phyloP scores from a whole-genome alignment of 2,888 invertebrate genomes.

The Chloroclysta siterata region DNA sequence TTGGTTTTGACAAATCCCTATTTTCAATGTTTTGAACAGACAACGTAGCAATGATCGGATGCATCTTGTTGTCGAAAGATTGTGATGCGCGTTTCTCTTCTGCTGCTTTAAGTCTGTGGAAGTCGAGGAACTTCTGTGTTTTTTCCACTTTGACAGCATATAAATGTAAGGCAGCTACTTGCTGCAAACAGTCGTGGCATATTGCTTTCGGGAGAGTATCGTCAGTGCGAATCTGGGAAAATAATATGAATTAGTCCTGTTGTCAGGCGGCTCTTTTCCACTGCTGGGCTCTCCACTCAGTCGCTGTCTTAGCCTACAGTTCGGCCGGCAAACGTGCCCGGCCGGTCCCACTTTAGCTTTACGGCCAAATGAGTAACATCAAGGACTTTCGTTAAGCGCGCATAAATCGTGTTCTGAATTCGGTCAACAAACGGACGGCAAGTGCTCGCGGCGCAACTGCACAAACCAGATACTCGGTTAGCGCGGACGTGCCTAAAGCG shows the following conservation, averaged over 20 bases:
- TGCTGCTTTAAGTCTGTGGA: conserved; percentile 65
- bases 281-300: neutral
- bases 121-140: conserved; percentile 77
- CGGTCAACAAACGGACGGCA: no score
- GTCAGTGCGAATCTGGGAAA: conserved; percentile 68
- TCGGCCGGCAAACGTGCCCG: no score
- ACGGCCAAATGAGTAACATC: no score
- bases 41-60: conserved; percentile 54
- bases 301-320: neutral
- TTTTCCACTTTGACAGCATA: conserved; percentile 77
- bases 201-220: conserved; percentile 79
- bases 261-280: neutral
- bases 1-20: conserved; percentile 30
- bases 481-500: no score
- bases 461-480: no score
- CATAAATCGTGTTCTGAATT: no score
- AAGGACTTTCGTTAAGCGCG: no score
- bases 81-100: conserved; percentile 56
- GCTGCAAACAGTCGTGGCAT: conserved; percentile 79
- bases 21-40: conserved; percentile 53
- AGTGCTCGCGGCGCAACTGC: no score
- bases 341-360: no score
- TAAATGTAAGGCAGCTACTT: conserved; percentile 68
- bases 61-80: conserved; percentile 47
- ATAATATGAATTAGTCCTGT: neutral